Evolutionary conservation across 2,797 vertebrate species (phyloP).

Genomic region (Spinibarbus caldwelli): DNA sequence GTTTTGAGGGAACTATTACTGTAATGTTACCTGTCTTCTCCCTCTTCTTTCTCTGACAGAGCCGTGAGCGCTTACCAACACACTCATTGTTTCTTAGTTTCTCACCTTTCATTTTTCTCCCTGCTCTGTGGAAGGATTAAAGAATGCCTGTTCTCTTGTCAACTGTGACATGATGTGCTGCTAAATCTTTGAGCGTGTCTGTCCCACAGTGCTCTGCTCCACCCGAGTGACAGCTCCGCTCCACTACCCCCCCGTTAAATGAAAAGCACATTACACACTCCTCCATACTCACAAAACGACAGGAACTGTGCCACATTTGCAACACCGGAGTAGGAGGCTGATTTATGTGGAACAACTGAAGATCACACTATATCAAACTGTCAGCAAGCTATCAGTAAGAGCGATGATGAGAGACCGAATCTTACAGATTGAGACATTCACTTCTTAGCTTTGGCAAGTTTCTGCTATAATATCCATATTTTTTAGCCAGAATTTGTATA

Average conservation of each 20-base stretch:
- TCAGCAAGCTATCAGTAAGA: neutral
- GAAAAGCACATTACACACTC: conserved; percentile 26
- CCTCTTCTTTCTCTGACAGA: conserved; percentile 6
- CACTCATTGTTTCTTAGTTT: neutral
- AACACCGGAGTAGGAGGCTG: neutral
- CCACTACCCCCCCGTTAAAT: conserved; percentile 7
- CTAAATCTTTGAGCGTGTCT: conserved; percentile 18
- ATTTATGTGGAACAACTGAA: conserved; percentile 6
- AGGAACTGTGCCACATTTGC: conserved; percentile 1
- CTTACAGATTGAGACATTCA: neutral
- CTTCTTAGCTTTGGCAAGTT: neutral
- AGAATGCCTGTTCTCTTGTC: conserved; percentile 35
- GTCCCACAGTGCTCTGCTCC: neutral
- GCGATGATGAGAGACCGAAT: neutral
- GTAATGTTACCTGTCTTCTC: too few relatives aligned
- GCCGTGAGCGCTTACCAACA: neutral
- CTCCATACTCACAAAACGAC: neutral
- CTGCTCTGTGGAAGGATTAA: conserved; percentile 27
- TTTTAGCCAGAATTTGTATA: neutral
- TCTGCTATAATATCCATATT: neutral
- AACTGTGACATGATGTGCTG: conserved; percentile 23
- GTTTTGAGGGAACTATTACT: neutral
- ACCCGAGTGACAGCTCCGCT: conserved; percentile 16
- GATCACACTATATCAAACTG: neutral
- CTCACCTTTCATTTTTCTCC: neutral